Percentiles rank a stretch among this genome's conserved stretches.
Evolutionary conservation across 2,888 invertebrate genomes (phyloP).

Genomic region (Drosophila colorata): DNA sequence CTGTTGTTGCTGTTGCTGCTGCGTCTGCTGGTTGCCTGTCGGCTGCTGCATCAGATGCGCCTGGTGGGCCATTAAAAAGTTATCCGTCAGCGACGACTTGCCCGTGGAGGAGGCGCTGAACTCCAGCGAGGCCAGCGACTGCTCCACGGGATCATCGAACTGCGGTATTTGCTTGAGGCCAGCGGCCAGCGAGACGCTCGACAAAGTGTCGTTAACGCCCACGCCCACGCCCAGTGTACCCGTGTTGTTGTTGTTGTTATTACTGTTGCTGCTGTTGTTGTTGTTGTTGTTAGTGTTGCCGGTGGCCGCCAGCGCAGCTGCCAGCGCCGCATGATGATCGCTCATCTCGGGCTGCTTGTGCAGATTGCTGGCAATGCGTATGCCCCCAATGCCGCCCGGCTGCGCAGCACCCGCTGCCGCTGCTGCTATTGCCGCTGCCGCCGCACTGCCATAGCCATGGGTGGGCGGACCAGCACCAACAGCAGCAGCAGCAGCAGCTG

Average conservation of each 20-base stretch:
- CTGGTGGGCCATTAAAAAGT: conserved; percentile 84
- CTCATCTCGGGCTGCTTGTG: conserved; percentile 78
- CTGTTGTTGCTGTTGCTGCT: conserved; percentile 73
- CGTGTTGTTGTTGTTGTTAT: conserved; percentile 21
- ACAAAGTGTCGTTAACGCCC: conserved; percentile 31
- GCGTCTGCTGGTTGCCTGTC: conserved; percentile 83
- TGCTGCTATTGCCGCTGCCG: conserved; percentile 20
- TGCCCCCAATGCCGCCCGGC: conserved; percentile 75
- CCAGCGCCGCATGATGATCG: conserved; percentile 64
- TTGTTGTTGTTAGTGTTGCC: conserved; percentile 34
- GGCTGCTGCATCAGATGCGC: conserved; percentile 84
- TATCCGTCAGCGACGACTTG: conserved; percentile 76
- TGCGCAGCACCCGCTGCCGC: conserved; percentile 44
- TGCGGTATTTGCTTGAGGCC: conserved; percentile 85
- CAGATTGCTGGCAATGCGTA: conserved; percentile 84
- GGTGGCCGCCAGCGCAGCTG: conserved; percentile 62
- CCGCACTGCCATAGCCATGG: conserved; percentile 33
- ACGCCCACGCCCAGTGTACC: conserved; percentile 13
- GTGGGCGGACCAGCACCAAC: conserved; percentile 38
- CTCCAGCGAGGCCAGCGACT: conserved; percentile 90
- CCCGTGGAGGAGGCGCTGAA: conserved; percentile 86
- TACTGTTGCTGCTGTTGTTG: conserved; percentile 40
- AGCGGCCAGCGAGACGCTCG: conserved; percentile 71
- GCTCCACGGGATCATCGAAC: conserved; percentile 90
- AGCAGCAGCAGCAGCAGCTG: conserved; percentile 48